Conservation (phyloP, 2,888 invertebrate species). For the Cybosia mesomella region DNA sequence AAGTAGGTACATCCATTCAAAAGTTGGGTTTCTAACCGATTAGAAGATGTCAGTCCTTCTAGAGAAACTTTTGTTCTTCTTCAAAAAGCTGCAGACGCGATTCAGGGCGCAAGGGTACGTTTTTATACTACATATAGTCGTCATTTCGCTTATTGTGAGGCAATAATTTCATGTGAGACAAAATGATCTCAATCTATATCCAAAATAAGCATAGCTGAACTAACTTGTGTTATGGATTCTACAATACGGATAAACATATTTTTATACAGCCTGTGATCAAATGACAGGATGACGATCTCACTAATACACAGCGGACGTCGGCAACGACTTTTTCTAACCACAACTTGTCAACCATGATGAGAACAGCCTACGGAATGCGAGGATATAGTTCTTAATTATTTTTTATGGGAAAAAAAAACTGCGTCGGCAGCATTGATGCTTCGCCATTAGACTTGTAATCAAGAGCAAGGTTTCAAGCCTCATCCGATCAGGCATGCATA, state of each 20-base stretch:
- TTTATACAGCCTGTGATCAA: conserved; percentile 14
- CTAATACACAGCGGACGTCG: conserved; percentile 43
- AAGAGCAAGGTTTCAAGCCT: neutral
- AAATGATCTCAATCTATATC: conserved; percentile 7
- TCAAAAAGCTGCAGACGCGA: no score
- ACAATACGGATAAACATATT: no score
- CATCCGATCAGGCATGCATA: no score
- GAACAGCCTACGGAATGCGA: neutral
- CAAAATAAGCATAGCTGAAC: no score
- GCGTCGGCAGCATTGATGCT: neutral
- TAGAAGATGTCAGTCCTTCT: no score
- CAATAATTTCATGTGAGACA: neutral
- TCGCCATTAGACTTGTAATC: no score
- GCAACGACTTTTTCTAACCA: conserved; percentile 43
- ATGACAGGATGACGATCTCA: conserved; percentile 48
- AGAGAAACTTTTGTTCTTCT: no score
- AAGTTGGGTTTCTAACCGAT: no score
- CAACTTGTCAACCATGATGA: conserved; percentile 36
- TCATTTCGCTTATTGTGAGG: neutral
- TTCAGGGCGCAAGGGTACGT: no score
- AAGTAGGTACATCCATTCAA: no score
- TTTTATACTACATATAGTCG: no score
- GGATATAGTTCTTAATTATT: neutral
- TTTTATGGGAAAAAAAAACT: neutral
- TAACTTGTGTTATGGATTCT: no score